Evolutionary conservation across 2,797 vertebrate species (phyloP).

Genomic region (Tragopan temminckii): DNA sequence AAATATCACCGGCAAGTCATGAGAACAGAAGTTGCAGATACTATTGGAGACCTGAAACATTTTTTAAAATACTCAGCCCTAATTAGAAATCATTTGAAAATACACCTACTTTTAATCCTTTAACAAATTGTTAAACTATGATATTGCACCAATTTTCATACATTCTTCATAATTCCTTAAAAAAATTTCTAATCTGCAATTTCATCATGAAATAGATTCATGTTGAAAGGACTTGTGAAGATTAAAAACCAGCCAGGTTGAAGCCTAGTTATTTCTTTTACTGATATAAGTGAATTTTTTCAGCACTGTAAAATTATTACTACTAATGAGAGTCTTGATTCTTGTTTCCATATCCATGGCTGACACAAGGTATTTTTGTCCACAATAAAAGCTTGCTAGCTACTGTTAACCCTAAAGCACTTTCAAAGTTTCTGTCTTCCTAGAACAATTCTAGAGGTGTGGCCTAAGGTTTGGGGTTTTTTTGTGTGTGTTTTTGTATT

Average conservation of each 20-base stretch:
- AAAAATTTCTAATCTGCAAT: neutral
- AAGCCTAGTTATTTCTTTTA: neutral
- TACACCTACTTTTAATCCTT: neutral
- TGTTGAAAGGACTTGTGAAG: neutral
- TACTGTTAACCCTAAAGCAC: neutral
- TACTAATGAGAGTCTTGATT: neutral
- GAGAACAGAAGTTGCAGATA: constrained; percentile 22
- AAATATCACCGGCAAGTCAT: constrained; percentile 45
- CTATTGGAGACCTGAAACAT: neutral
- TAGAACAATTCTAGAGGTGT: neutral
- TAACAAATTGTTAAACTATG: neutral
- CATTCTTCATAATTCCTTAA: neutral
- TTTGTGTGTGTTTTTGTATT: neutral
- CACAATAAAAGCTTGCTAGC: neutral
- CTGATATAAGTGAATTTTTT: neutral
- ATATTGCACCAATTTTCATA: neutral
- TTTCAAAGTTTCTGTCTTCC: neutral
- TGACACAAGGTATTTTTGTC: neutral
- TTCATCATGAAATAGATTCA: neutral
- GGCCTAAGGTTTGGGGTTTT: too few species aligned
- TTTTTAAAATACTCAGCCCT: neutral
- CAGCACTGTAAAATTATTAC: neutral
- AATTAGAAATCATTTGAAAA: constrained; percentile 4
- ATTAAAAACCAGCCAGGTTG: neutral
- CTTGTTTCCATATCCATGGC: neutral